Evolutionary conservation across 2,113 vertebrate genomes (phyloP).

Genomic region (Grus americana): DNA sequence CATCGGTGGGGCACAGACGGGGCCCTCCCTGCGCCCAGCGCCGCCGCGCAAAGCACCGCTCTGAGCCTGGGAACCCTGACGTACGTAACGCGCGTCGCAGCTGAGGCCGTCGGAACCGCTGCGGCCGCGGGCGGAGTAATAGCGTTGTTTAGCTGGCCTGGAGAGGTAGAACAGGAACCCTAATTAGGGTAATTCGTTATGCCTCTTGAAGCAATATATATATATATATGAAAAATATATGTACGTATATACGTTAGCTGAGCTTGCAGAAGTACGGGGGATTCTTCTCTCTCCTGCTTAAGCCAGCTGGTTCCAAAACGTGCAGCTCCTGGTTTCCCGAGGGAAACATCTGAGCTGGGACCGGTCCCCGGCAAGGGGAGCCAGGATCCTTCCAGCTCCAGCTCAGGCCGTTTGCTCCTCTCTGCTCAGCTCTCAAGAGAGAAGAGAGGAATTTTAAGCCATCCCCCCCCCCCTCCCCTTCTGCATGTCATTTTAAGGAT

Average conservation of each 20-base stretch:
- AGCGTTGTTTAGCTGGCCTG: background rate
- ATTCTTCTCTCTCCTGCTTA: background rate
- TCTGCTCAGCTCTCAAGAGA: background rate
- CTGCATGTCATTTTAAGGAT: background rate
- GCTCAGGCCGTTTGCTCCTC: background rate
- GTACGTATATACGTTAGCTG: background rate
- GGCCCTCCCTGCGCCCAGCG: background rate
- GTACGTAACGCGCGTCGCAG: fast-evolving
- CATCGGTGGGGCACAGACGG: background rate
- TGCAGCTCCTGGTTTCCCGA: background rate
- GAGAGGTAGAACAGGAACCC: background rate
- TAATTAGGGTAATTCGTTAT: background rate
- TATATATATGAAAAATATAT: background rate
- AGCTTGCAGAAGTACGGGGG: background rate
- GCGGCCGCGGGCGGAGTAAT: background rate
- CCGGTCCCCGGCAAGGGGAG: background rate
- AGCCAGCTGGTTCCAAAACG: background rate
- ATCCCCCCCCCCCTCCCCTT: background rate
- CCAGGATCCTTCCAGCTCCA: background rate
- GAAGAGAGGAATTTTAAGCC: background rate
- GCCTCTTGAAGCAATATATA: background rate
- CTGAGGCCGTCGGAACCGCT: background rate
- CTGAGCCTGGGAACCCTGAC: background rate
- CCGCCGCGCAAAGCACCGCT: background rate
- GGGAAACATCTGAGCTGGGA: background rate